These are phyloP conservation scores for Astreopora myriophthalma DNA, from an alignment of 64 coral and sea anemone species.

Conservation along the genomic window DNA sequence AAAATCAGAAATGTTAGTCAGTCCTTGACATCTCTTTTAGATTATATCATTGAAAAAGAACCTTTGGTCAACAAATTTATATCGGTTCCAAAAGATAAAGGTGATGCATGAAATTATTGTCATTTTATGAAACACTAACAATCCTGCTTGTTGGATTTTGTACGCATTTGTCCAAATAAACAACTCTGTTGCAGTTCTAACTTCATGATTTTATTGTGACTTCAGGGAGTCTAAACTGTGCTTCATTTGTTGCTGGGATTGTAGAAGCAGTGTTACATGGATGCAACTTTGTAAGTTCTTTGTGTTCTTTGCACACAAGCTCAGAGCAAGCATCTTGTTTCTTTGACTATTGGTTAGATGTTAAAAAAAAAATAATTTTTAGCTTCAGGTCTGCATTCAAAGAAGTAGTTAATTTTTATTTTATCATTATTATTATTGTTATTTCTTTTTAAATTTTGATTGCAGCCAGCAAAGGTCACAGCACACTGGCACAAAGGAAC, in stretches of 20 bases:
- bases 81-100: constrained; percentile 98
- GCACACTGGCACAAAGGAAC: constrained; percentile 96
- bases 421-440: neutral
- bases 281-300: constrained; percentile 97
- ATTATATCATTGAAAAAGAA: constrained; percentile 99
- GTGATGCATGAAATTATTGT: neutral
- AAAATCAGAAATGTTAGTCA: neutral
- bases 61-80: constrained; percentile 99
- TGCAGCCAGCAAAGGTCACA: constrained; percentile 90
- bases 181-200: too few relatives aligned
- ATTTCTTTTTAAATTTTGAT: neutral
- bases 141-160: too few relatives aligned
- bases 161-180: too few relatives aligned
- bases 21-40: constrained; percentile 39
- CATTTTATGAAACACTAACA: neutral
- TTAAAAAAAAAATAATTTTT: neutral
- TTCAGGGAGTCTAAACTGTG: constrained; percentile 92
- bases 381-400: neutral
- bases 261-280: constrained; percentile 96
- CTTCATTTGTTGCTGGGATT: constrained; percentile 94
- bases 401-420: neutral
- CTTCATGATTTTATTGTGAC: too few relatives aligned
- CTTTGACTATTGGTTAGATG: neutral
- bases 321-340: neutral
- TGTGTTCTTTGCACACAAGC: neutral